A percentile compares a stretch with the other conserved stretches of the same genome.
Evolutionary conservation across 2,888 invertebrate genomes (phyloP).

Genomic region (Choreutis nemorana): DNA sequence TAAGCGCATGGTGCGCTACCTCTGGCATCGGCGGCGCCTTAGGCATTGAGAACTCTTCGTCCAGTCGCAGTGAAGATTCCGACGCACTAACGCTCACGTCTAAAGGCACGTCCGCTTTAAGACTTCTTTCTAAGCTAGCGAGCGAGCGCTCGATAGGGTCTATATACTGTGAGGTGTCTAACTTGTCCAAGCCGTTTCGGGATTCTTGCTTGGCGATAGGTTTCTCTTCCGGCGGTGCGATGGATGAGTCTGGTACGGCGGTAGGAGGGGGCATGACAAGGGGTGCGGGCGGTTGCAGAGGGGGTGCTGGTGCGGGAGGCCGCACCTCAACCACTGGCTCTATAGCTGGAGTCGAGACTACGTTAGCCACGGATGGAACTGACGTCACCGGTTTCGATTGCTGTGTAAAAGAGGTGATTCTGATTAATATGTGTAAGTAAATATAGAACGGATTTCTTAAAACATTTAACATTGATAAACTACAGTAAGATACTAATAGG

Average conservation of each 20-base stretch:
- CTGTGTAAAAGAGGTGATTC: too few relatives aligned
- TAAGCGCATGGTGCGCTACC: conserved; percentile 42
- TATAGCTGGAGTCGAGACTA: conserved; percentile 11
- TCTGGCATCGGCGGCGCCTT: conserved; percentile 44
- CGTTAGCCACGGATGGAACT: conserved; percentile 13
- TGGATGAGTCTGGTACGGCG: conserved; percentile 25
- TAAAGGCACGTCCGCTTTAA: conserved; percentile 66
- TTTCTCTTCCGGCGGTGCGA: conserved; percentile 26
- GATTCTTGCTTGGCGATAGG: conserved; percentile 32
- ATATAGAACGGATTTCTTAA: too few relatives aligned
- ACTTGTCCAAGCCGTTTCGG: conserved; percentile 50
- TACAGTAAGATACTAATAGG: too few relatives aligned
- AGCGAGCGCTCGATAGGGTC: conserved; percentile 77
- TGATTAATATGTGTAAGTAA: too few relatives aligned
- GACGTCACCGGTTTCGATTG: conserved; percentile 27
- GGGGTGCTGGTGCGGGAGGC: conserved; percentile 11
- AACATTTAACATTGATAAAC: too few relatives aligned
- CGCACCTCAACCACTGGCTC: conserved; percentile 27
- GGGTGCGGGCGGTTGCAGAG: conserved; percentile 7
- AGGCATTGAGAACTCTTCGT: conserved; percentile 49
- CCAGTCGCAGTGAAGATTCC: conserved; percentile 52
- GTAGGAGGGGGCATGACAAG: conserved; percentile 8
- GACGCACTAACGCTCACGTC: conserved; percentile 59
- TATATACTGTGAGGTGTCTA: conserved; percentile 56
- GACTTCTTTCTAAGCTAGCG: conserved; percentile 72